Conservation (phyloP, 2,113 vertebrate species). For the Pangasianodon gigas region DNA sequence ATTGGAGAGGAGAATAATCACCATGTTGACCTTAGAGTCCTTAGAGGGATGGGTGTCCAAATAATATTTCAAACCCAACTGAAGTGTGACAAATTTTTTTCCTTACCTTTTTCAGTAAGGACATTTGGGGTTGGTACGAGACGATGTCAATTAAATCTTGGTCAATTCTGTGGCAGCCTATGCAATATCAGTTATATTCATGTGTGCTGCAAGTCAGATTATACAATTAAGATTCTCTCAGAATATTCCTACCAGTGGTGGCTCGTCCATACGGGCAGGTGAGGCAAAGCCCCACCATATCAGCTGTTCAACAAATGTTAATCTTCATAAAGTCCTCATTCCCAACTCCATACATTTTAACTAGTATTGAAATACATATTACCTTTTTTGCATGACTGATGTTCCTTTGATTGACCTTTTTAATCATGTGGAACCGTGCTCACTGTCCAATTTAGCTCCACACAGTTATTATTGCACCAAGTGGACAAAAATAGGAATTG, state of each 20-base stretch:
- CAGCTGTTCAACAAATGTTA: not conserved
- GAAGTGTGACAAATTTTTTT: not conserved
- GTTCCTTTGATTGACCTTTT: not conserved
- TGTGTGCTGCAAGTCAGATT: not conserved
- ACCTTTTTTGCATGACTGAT: not conserved
- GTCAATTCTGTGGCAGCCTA: not conserved
- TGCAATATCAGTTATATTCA: not conserved
- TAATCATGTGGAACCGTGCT: not conserved
- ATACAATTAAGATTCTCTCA: not conserved
- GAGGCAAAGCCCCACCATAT: not conserved
- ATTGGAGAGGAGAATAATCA: not conserved
- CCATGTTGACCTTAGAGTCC: not conserved
- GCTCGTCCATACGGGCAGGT: not conserved
- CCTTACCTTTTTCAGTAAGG: not conserved
- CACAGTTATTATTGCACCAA: no score
- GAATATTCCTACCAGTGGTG: not conserved
- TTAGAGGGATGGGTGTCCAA: not conserved
- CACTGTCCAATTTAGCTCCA: not conserved
- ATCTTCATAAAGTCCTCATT: not conserved
- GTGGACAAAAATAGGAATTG: not conserved
- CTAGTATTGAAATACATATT: not conserved
- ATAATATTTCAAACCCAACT: not conserved
- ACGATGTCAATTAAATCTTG: not conserved
- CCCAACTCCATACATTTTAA: not conserved
- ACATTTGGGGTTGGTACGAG: not conserved